Evolutionary conservation across 2,797 vertebrate genomes (phyloP).

Genomic region (Sebastes hubbsi): DNA sequence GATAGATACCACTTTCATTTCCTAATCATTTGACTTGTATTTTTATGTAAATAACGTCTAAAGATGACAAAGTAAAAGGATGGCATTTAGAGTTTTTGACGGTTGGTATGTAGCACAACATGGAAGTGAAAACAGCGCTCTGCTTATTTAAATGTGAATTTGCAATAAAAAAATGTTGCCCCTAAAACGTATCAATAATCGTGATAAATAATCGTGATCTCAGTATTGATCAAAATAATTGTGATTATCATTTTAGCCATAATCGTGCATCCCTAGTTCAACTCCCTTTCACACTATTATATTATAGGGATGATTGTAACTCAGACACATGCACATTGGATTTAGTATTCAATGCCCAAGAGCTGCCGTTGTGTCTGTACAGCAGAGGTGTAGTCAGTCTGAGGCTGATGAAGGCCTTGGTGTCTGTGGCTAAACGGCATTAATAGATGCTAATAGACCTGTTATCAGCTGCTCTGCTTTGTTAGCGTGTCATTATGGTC

Average conservation of each 20-base stretch:
- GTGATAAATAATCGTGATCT: no score
- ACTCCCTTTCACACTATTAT: background rate
- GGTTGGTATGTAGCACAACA: no score
- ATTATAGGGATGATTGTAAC: background rate
- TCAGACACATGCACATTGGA: background rate
- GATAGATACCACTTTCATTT: background rate
- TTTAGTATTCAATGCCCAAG: background rate
- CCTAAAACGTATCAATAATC: no score
- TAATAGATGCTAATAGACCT: conserved; percentile 44
- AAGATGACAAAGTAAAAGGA: no score
- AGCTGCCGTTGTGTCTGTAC: background rate
- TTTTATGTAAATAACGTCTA: no score
- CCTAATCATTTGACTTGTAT: no score
- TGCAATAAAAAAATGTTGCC: no score
- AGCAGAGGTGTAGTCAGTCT: conserved; percentile 3
- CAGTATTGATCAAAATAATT: no score
- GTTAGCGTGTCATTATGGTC: conserved; percentile 48
- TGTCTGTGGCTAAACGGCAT: conserved; percentile 18
- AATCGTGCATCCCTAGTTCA: background rate
- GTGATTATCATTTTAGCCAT: no score
- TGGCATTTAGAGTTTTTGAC: no score
- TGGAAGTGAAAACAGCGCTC: no score
- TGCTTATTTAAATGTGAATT: no score
- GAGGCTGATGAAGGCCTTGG: background rate
- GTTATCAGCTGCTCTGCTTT: conserved; percentile 29